Percentiles rank a stretch among this genome's conserved stretches.
Evolutionary conservation across 35 echinoderm and acorn worm species (phyloP).

Genomic region (Ophiothrix spiculata): DNA sequence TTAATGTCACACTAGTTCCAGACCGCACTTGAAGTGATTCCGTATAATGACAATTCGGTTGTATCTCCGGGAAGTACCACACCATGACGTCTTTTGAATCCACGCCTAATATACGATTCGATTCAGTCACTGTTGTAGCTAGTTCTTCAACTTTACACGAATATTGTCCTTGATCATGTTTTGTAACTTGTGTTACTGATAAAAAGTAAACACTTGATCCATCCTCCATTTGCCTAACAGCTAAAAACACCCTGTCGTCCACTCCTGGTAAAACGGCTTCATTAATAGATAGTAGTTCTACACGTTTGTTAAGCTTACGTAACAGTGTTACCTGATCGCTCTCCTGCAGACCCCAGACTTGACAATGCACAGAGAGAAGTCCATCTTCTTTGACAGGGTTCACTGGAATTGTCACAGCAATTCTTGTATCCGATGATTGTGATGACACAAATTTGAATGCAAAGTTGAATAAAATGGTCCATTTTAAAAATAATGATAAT

Average conservation of each 20-base stretch:
- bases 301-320: background rate
- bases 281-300: background rate
- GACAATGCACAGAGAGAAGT: background rate
- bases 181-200: background rate
- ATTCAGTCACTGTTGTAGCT: background rate
- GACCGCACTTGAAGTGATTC: background rate
- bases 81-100: background rate
- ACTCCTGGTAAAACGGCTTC: background rate
- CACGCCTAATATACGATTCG: background rate
- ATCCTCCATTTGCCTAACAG: background rate
- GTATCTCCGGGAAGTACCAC: background rate
- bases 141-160: background rate
- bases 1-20: background rate
- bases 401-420: background rate
- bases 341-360: background rate
- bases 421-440: background rate
- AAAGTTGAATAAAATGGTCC: background rate
- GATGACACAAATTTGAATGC: background rate
- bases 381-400: background rate
- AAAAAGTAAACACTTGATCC: background rate
- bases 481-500: background rate
- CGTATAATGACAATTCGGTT: background rate
- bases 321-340: background rate
- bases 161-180: background rate
- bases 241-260: background rate